Conservation (phyloP, 2,888 invertebrate species). For the Cecidostiba fungosa region DNA sequence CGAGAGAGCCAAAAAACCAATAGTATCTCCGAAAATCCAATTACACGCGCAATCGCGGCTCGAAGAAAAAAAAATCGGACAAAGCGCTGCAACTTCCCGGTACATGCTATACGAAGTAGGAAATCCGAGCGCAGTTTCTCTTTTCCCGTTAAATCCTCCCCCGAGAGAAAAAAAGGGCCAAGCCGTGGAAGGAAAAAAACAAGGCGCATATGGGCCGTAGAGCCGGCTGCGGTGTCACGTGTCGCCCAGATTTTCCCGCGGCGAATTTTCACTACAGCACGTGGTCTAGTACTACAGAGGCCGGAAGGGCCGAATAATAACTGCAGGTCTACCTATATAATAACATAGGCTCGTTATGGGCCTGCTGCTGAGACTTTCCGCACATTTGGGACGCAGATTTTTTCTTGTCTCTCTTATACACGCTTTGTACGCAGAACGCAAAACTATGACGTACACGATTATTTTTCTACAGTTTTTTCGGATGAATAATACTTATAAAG, state of each 20-base stretch:
- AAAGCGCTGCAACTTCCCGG: conserved; percentile 9
- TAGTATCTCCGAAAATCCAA: background rate
- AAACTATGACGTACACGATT: too few species aligned
- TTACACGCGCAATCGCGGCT: conserved; percentile 13
- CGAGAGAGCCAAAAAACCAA: conserved; percentile 1
- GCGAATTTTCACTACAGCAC: conserved; percentile 26
- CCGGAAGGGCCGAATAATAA: background rate
- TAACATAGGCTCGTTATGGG: background rate
- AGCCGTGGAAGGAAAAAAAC: background rate
- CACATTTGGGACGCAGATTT: background rate
- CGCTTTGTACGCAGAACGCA: too few species aligned
- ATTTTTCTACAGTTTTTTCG: too few species aligned
- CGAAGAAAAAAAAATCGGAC: background rate
- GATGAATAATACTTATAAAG: too few species aligned
- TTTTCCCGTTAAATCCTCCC: conserved; percentile 13
- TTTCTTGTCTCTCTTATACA: background rate
- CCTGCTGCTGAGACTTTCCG: background rate
- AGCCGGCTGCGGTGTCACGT: conserved; percentile 28
- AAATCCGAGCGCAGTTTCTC: conserved; percentile 14
- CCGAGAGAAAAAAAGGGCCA: background rate
- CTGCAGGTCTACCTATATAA: too few species aligned
- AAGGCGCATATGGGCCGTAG: background rate
- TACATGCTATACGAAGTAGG: background rate
- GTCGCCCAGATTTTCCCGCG: conserved; percentile 43
- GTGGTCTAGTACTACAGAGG: background rate